Percentiles rank a stretch among this genome's conserved stretches.
phyloP scores from a whole-genome alignment of 2,113 vertebrate species.

The Chloropsis hardwickii region DNA sequence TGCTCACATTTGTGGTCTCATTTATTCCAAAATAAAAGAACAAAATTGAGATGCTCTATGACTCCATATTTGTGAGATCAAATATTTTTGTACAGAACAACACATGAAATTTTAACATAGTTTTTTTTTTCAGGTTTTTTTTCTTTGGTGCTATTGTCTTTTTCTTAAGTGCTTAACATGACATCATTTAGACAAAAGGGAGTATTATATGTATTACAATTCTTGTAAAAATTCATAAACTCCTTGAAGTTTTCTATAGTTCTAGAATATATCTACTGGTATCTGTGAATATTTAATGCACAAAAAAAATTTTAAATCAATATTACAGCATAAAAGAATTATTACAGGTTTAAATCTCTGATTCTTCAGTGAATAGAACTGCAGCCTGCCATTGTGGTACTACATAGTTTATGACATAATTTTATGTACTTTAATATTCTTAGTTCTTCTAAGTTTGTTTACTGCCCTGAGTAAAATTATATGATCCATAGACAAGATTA shows the following conservation, averaged over 20 bases:
- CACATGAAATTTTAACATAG: background rate
- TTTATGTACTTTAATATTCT: constrained; percentile 65
- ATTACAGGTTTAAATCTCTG: constrained; percentile 58
- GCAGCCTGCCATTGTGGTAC: background rate
- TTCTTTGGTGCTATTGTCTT: background rate
- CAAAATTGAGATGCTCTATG: background rate
- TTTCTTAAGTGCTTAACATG: background rate
- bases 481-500: constrained; percentile 48
- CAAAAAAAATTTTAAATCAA: background rate
- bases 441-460: constrained; percentile 63
- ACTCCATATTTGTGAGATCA: background rate
- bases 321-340: constrained; percentile 24
- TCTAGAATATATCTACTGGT: background rate
- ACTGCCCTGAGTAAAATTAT: constrained; percentile 67
- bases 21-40: background rate
- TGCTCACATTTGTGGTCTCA: background rate
- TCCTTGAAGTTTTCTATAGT: background rate
- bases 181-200: background rate
- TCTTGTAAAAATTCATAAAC: background rate
- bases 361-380: constrained; percentile 52
- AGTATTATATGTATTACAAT: background rate
- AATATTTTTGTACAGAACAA: background rate
- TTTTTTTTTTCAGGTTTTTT: background rate
- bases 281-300: constrained; percentile 29
- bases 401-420: constrained; percentile 65